phyloP scores from a whole-genome alignment of 2,797 vertebrate species.

The Eurystomus glaucurus region DNA sequence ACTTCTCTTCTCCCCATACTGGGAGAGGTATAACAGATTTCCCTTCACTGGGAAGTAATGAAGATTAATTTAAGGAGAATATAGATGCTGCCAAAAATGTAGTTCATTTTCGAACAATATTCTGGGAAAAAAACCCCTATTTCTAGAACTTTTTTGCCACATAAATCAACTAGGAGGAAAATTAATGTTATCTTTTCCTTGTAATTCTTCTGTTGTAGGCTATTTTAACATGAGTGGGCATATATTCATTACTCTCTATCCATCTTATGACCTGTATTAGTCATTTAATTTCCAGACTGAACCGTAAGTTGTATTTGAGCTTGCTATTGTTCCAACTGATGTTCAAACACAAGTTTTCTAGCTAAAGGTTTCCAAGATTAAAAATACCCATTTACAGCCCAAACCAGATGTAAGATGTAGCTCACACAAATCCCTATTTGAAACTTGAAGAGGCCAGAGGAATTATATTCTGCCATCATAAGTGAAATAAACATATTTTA shows the following conservation, averaged over 20 bases:
- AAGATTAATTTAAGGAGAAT: background rate
- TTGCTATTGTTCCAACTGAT: background rate
- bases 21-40: background rate
- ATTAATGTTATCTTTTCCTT: background rate
- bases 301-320: background rate
- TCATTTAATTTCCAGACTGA: background rate
- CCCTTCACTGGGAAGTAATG: background rate
- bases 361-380: background rate
- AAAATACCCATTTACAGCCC: background rate
- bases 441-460: background rate
- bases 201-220: background rate
- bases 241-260: background rate
- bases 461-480: background rate
- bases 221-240: background rate
- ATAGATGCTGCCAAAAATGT: background rate
- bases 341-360: background rate
- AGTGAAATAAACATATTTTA: background rate
- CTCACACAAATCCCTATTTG: background rate
- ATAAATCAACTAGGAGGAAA: background rate
- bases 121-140: accelerated
- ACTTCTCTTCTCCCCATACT: too few relatives aligned
- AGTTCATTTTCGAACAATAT: background rate
- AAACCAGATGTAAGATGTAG: background rate
- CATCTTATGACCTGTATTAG: background rate
- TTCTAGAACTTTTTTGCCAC: background rate